phyloP scores from a whole-genome alignment of 1,140 invertebrate genomes.

The Caerostris darwini region DNA sequence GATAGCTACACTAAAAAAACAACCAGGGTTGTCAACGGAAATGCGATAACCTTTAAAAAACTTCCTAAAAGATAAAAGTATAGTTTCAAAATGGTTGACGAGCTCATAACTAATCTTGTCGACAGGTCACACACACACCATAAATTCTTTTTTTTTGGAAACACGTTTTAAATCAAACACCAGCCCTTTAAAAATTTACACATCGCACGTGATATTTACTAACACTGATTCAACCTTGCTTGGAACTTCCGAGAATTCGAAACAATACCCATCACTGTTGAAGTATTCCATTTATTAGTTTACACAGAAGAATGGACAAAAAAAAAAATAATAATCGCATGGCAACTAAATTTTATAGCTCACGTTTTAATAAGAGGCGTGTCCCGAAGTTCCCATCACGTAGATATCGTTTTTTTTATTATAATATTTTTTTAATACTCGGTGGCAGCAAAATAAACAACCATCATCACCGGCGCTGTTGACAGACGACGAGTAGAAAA shows the following conservation, averaged over 20 bases:
- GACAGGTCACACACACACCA: too few relatives aligned
- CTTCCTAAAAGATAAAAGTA: too few relatives aligned
- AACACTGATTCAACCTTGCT: neutral
- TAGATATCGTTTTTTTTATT: neutral
- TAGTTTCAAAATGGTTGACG: too few relatives aligned
- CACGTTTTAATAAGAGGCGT: neutral
- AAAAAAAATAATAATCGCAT: too few relatives aligned
- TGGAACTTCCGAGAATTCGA: neutral
- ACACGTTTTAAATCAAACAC: neutral
- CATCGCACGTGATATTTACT: neutral
- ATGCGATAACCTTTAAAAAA: too few relatives aligned
- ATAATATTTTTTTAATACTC: neutral
- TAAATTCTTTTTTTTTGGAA: too few relatives aligned
- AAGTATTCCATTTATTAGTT: neutral
- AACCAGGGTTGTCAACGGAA: too few relatives aligned
- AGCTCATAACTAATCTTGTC: too few relatives aligned
- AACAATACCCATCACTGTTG: neutral
- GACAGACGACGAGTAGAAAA: neutral
- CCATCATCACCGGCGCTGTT: neutral
- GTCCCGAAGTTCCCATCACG: neutral
- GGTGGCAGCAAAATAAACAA: neutral
- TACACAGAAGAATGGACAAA: neutral
- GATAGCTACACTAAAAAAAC: too few relatives aligned
- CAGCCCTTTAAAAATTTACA: neutral
- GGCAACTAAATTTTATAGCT: slow-evolving; percentile 10